Base-by-base conservation (phyloP, 2,797 vertebrate genomes). In the Columba guinea region DNA sequence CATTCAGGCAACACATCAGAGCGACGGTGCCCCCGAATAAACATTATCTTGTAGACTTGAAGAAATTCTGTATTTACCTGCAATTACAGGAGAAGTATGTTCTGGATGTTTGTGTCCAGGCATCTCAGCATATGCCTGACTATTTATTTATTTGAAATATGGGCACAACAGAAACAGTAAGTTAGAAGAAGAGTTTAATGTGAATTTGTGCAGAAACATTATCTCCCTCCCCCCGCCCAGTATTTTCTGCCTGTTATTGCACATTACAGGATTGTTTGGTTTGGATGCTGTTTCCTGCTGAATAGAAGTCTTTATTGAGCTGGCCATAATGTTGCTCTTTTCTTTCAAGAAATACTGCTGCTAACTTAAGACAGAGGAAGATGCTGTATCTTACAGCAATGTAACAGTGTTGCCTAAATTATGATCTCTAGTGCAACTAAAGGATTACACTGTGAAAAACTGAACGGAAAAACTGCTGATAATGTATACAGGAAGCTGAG, bases 231-330 rank as follows among this genome's bases (percentile, higher is more conserved):
- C 41, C 41, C 32, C 0, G 0, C 10, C 17, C 53, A 12, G 20
- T 90, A 52, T 81, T 86, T 95, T 90, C 51, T 86, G 85, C 51
- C n/a, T 67, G 32, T 91, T 88, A 10, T 11, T 88, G 65, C 73
- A 63, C 30, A 9, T 69, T 78, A 39, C 74, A 56, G 63, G 59
- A 56, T 63, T 71, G 53, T 78, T 91, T 52, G 83, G 8, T 86
- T 94, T 86, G 90, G 88, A 71, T 86, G 73, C 78, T 49, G 44
- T 63, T 93, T 77, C 49, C 62, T 44, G 37, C 69, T 91, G 89
- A 85, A 62, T 39, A 24, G 35, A 81, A 75, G 34, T 46, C 87
- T 62, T 81, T 73, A 73, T 81, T 69, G 60, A 89, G 52, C 74
- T 90, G 62, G 10, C 44, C 55, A 23, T 52, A 65, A 75, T 8